Base-by-base conservation (phyloP, 1,140 invertebrate genomes). In the Polypedilum pembai region DNA sequence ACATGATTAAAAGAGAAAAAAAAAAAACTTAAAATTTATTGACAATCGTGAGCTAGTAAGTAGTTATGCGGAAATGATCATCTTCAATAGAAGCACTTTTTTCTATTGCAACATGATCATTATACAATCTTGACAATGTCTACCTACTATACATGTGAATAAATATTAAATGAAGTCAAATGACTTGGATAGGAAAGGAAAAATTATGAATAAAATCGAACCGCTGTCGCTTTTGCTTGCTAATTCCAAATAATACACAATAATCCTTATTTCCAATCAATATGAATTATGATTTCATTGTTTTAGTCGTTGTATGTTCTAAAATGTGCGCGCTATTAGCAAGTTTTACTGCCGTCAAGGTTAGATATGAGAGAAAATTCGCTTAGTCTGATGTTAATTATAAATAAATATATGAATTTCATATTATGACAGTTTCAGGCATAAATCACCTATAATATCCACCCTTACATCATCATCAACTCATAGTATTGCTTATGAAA, bases 391-490 rank as follows among this genome's bases (percentile, higher is more conserved):
- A 56, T 56, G 45, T 56, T 56, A 56, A 56, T 56, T 56, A 56
- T 56, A 56, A 56, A n/a, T n/a, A 56, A 56, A 56, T n/a, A 56
- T 56, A n/a, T 56, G 12, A 56, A n/a, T 15, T 56, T 56, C 12
- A 56, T 56, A 56, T 56, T 56, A 56, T 56, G 45, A 56, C 45
- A 56, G 45, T 56, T 56, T 56, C 20, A 69, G 65, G 65, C 65
- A 69, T 69, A 69, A 69, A 69, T 69, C 65, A 69, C 65, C 17
- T 18, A 69, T 69, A 21, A 69, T 69, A 18, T 69, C 65, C 65
- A 18, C 45, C 45, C 45, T 56, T 56, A 56, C 45, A 56, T 56
- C 45, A 56, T 56, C 45, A 56, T 56, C 45, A 45, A n/a, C n/a
- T n/a, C 8, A 56, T 56, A 12, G 12, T 56, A 56, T n/a, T 56